Base-by-base conservation (phyloP, 2,113 vertebrate genomes). In the Malurus elegans region DNA sequence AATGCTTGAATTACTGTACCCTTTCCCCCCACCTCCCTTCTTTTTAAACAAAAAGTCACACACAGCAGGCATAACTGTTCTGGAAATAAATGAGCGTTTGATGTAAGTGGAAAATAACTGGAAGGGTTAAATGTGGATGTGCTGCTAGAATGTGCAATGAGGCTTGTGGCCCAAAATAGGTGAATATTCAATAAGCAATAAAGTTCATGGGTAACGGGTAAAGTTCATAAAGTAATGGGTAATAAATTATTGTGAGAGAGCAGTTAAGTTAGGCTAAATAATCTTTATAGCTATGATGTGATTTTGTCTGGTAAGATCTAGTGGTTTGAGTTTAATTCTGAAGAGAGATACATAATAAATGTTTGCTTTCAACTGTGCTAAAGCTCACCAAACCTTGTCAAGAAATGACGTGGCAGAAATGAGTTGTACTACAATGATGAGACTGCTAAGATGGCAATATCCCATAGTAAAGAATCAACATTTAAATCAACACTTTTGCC, bases 101-200 rank as follows among this genome's bases (percentile, higher is more conserved):
- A 65, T 83, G 36, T 51, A 81, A 53, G 19, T 82, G 71, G 57
- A 84, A 88, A 93, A 74, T 81, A 85, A 70, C 72, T 74, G 70
- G 3, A 34, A 57, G 64, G 71, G 51, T 92, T 92, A 57, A 58
- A 53, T 51, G n/a, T 10, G 29, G 50, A 57, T 60, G 26, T 31
- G 42, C 44, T 73, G 53, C 51, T 73, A 21, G 60, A 38, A 38
- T 57, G 26, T 76, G 58, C 53, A 18, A 3, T 53, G 21, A 58
- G 4, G 50, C 61, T 69, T 61, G 69, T 69, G 66, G 56, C n/a
- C 31, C 60, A 14, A 73, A 85, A 40, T 18, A 91, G 18, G 7
- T 69, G 79, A 91, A 71, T 58, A 71, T 91, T 66, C 85, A 74
- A 78, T 81, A 78, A 91, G 58, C 38, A 47, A 42, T 66, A 20